Evolutionary conservation across 2,797 vertebrate species (phyloP).

Genomic region (Silurus aristotelis): DNA sequence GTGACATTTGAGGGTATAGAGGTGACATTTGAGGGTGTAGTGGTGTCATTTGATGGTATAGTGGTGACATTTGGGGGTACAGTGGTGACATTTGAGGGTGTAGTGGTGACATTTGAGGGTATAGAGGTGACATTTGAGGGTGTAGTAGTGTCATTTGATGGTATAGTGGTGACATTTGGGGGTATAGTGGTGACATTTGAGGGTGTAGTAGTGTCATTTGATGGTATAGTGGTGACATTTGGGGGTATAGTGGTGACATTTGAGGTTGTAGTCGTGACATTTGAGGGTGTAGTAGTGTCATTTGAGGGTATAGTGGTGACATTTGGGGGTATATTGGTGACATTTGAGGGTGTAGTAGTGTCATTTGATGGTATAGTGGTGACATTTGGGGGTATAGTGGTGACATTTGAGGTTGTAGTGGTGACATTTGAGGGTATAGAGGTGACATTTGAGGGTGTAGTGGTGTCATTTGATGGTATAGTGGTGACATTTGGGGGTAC

Average conservation of each 20-base stretch:
- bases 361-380: neutral
- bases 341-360: neutral
- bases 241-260: neutral
- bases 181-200: slow-evolving; percentile 17
- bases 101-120: too few relatives aligned
- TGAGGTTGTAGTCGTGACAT: neutral
- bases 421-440: slow-evolving; percentile 12
- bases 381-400: slow-evolving; percentile 18
- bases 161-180: too few relatives aligned
- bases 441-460: slow-evolving; percentile 8
- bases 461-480: neutral
- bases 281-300: slow-evolving; percentile 4
- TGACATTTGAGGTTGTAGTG: slow-evolving; percentile 13
- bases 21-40: neutral
- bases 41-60: neutral
- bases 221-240: neutral
- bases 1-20: slow-evolving; percentile 8
- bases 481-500: slow-evolving; percentile 7
- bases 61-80: neutral
- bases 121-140: too few relatives aligned
- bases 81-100: neutral
- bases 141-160: neutral
- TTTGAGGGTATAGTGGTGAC: neutral
- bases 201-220: neutral
- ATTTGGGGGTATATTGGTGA: slow-evolving; percentile 19